These are phyloP conservation scores for Malthinus flaveolus DNA, from an alignment of 2,888 invertebrate species.

Conservation along the genomic window DNA sequence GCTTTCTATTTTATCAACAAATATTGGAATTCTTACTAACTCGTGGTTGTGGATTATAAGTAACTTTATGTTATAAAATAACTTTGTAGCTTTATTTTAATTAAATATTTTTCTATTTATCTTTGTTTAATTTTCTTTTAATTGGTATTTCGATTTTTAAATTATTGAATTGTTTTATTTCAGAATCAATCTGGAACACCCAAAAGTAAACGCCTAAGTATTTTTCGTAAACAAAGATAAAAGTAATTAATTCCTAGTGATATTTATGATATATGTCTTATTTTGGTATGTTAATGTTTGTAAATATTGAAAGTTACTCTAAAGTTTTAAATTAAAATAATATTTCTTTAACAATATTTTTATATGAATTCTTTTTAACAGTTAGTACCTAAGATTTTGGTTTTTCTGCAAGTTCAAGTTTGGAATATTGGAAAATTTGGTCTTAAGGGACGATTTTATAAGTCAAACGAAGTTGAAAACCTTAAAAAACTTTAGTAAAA, in stretches of 20 bases:
- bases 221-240: constrained; percentile 52
- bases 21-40: not conserved
- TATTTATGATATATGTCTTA: no score
- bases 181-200: constrained; percentile 58
- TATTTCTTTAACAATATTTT: no score
- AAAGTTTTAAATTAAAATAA: not conserved
- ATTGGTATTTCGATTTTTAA: not conserved
- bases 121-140: not conserved
- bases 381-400: no score
- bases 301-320: not conserved
- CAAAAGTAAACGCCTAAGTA: constrained; percentile 57
- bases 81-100: not conserved
- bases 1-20: not conserved
- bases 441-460: no score
- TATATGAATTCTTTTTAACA: no score
- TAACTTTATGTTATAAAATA: not conserved
- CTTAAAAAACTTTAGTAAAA: no score
- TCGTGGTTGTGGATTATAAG: not conserved
- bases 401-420: no score
- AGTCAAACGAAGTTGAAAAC: no score
- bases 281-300: not conserved
- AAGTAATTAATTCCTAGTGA: not conserved
- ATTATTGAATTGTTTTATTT: constrained; percentile 34
- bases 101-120: constrained; percentile 7
- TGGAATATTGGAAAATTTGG: no score